Evolutionary conservation across 2,113 vertebrate genomes (phyloP), one percentile per base, ranked within the genome.

Genomic region (Eulacestoma nigropectus): DNA sequence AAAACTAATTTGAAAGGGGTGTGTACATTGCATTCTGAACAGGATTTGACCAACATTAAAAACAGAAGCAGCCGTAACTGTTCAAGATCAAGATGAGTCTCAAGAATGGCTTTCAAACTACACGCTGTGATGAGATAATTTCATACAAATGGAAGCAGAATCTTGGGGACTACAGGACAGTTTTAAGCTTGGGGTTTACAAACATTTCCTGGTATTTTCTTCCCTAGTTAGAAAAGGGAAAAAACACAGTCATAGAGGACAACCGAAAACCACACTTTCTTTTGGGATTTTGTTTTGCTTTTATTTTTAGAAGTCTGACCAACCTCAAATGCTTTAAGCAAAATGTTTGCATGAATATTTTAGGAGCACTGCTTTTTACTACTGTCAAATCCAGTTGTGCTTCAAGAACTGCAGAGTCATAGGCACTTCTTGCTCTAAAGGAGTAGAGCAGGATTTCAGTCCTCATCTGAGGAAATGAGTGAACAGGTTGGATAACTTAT

Each of bases 401-500:
- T 94, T 91, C 47, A 90, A 77, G 89, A 97, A 83, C 49, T 77
- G 47, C 49, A 73, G 84, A 85, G 80, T 95, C 82, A 84, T 25
- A 82, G 53, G n/a, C 42, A 73, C 37, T 57, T 78, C 44, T 89
- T 96, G 42, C n/a, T 74, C 33, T 50, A 72, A 67, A 86, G 72
- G 25, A 96, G 77, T 67, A 95, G 70, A 95, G 94, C 80, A 86
- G 44, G 60, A 77, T 95, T 95, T 95, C 96, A 96, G 8, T 52
- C 84, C 41, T 46, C 49, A 32, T 72, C 50, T 67, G 84, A 53
- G 14, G 27, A 96, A 55, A 52, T n/a, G 63, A 96, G 84, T 70
- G 95, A 96, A 90, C 82, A 87, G 73, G 73, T 90, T 93, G 74
- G 87, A 41, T 60, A 55, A 75, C 11, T 88, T 89, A 47, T 9